Base-by-base conservation (phyloP, 2,113 vertebrate species). In the Gobius niger region DNA sequence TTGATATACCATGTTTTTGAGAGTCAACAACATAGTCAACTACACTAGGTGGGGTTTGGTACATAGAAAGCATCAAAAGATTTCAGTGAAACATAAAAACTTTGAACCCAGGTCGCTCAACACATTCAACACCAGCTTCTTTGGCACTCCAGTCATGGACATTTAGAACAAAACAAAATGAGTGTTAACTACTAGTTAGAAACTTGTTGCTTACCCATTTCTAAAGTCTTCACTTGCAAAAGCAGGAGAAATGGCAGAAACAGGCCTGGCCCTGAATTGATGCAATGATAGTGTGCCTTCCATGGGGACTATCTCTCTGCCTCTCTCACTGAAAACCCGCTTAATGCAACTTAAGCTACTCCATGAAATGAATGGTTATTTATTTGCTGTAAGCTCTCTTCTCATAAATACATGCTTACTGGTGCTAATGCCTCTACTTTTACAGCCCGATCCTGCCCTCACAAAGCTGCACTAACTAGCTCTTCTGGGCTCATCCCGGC, bases 321-420 rank as follows among this genome's bases (percentile, higher is more conserved):
- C 68, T 16, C 47, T 16, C 47, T 65, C 12, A 15, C 24, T 19
- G 40, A 59, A 71, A 75, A 69, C 7, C 54, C 18, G 40, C 49
- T 64, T 75, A 72, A 81, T 69, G 56, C 53, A 18, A 53, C 47
- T 70, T 81, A 77, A 75, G 57, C 68, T 68, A 73, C 69, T 82
- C 65, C 47, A 73, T 63, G 52, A 73, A 75, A 65, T 71, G 61
- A 77, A 68, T 65, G 54, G 15, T 67, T 51, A 60, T 68, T 81
- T 60, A 82, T 70, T 72, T 73, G 47, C 67, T 65, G 44, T 12
- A 75, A 87, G 85, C 51, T 50, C 74, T 76, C 18, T 47, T 75
- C 68, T 56, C 69, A 77, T 83, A 77, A 86, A 85, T 65, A 65
- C 50, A 47, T 63, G 65, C 73, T 80, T 54, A 73, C 73, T 56